Percentiles rank a stretch among this genome's conserved stretches.
phyloP scores from a whole-genome alignment of 2,888 invertebrate species.

The Lordiphosa fenestrarum region DNA sequence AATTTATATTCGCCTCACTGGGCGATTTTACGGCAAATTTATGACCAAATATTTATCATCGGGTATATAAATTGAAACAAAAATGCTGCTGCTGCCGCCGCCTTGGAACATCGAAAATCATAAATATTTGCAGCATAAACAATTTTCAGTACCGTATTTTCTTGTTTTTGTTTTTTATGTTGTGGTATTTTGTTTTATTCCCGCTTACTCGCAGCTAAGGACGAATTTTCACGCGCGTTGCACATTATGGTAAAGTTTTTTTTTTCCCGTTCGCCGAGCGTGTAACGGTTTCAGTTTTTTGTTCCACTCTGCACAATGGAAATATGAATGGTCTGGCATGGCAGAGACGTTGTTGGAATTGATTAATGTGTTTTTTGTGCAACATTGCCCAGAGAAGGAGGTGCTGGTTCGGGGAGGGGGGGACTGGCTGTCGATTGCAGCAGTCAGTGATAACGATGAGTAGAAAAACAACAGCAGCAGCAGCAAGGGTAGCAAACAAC shows the following conservation, averaged over 20 bases:
- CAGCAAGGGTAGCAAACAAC: constrained; percentile 19
- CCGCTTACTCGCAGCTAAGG: constrained; percentile 51
- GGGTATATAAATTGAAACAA: constrained; percentile 61
- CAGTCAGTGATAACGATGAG: constrained; percentile 70
- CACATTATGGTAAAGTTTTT: constrained; percentile 59
- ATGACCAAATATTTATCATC: constrained; percentile 66
- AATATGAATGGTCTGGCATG: constrained; percentile 24
- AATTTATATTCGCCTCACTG: constrained; percentile 28
- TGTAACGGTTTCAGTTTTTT: constrained; percentile 55
- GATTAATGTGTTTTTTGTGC: constrained; percentile 69
- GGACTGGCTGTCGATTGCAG: constrained; percentile 62
- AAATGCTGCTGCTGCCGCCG: constrained; percentile 22
- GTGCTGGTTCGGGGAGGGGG: neutral
- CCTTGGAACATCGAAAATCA: constrained; percentile 38
- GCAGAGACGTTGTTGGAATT: constrained; percentile 52
- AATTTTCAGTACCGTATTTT: constrained; percentile 29
- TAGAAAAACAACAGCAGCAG: constrained; percentile 40
- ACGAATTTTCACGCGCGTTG: constrained; percentile 72
- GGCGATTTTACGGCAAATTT: constrained; percentile 58
- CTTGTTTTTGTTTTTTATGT: neutral
- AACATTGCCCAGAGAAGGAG: constrained; percentile 16
- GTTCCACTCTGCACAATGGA: constrained; percentile 42
- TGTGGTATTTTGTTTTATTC: constrained; percentile 23
- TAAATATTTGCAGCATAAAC: constrained; percentile 70
- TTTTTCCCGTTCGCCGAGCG: constrained; percentile 48